phyloP scores from a whole-genome alignment of 2,888 invertebrate genomes.

The Cryptus viduatorius region DNA sequence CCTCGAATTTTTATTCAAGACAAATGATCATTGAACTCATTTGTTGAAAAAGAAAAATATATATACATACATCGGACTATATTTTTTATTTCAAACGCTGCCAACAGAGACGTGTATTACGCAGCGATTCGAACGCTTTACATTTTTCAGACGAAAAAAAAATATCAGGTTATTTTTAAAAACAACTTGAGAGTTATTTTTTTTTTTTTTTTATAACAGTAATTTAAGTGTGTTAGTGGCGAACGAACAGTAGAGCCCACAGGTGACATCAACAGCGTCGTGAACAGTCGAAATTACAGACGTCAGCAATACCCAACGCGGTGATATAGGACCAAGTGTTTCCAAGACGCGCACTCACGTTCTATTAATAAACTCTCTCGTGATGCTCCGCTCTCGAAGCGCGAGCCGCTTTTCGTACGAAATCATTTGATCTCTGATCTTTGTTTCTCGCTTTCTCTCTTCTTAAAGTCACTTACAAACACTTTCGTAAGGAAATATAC shows the following conservation, averaged over 20 bases:
- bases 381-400: conserved; percentile 17
- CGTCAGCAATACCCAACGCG: conserved; percentile 49
- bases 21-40: neutral
- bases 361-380: conserved; percentile 73
- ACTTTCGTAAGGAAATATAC: conserved; percentile 5
- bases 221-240: neutral
- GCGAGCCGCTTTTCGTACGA: conserved; percentile 30
- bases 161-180: neutral
- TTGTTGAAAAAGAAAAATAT: neutral
- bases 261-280: conserved; percentile 29
- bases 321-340: conserved; percentile 41
- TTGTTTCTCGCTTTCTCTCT: neutral
- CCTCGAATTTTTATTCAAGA: neutral
- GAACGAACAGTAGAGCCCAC: conserved; percentile 6
- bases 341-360: conserved; percentile 52
- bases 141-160: conserved; percentile 6
- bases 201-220: conserved; percentile 8
- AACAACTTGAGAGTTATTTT: neutral
- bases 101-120: neutral
- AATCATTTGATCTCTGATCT: conserved; percentile 36
- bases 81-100: neutral
- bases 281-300: conserved; percentile 30
- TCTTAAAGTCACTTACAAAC: conserved; percentile 17
- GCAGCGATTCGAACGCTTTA: neutral
- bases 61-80: neutral